phyloP scores from a whole-genome alignment of 2,888 invertebrate genomes.

The Tenodera sinensis region DNA sequence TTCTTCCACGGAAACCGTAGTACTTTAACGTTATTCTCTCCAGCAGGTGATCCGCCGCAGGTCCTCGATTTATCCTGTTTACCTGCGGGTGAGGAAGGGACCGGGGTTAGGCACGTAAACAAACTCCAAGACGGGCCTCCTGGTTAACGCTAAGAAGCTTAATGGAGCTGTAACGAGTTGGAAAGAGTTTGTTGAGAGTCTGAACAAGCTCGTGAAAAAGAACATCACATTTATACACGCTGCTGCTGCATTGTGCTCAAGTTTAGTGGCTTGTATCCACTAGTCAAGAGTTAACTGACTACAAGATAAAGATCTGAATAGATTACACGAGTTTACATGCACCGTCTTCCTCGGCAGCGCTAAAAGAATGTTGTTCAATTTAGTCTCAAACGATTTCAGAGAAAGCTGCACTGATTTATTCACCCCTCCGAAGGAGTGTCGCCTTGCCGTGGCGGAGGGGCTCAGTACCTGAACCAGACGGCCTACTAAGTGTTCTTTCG shows the following conservation, averaged over 20 bases:
- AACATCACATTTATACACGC: too few species aligned
- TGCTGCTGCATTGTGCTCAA: background rate
- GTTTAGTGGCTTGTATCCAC: background rate
- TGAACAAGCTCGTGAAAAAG: background rate
- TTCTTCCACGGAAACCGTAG: background rate
- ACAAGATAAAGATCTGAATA: background rate
- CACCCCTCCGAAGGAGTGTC: too few species aligned
- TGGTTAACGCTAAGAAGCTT: slow-evolving; percentile 7
- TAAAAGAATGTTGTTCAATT: too few species aligned
- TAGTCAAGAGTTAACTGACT: background rate
- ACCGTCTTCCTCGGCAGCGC: too few species aligned
- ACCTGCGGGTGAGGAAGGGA: background rate
- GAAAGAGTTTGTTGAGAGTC: background rate
- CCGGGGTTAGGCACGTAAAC: background rate
- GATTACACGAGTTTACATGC: too few species aligned
- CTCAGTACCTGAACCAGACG: too few species aligned
- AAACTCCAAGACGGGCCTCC: background rate
- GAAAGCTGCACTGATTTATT: too few species aligned
- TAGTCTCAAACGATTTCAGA: too few species aligned
- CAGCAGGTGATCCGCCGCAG: background rate
- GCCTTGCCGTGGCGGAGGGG: too few species aligned
- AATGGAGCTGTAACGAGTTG: slow-evolving; percentile 12
- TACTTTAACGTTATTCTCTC: background rate
- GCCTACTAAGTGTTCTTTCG: too few species aligned
- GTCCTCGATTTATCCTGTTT: slow-evolving; percentile 11